Percentiles rank a stretch among this genome's conserved stretches.
These are phyloP conservation scores for Neotragus moschatus DNA, from an alignment of 2,113 vertebrate genomes.

Conservation along the genomic window DNA sequence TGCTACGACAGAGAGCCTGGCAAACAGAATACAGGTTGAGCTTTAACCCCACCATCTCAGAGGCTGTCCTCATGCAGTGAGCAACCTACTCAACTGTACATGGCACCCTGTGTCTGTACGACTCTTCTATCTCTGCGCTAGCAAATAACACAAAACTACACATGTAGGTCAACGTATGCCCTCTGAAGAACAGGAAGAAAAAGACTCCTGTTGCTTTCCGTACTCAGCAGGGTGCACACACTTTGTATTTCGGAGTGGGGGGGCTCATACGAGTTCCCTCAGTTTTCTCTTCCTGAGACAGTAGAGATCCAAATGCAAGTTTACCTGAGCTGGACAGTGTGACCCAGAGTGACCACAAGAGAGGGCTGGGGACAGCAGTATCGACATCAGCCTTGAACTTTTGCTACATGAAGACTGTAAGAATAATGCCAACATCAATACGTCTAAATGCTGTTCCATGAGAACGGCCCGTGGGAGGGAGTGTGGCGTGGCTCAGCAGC, in stretches of 20 bases:
- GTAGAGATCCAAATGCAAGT: neutral
- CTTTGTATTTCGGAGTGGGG: neutral
- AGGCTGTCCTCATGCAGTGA: neutral
- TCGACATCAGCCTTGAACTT: accelerated
- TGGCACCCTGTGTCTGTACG: too few relatives aligned
- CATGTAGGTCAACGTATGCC: accelerated
- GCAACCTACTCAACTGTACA: neutral
- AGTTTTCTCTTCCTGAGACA: neutral
- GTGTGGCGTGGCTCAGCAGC: accelerated
- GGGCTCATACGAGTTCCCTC: neutral
- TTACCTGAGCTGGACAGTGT: neutral
- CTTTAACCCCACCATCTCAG: neutral
- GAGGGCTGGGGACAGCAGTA: neutral
- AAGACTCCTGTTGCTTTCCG: neutral
- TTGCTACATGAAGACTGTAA: too few relatives aligned
- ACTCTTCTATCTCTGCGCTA: too few relatives aligned
- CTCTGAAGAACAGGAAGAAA: neutral
- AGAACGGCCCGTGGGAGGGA: accelerated
- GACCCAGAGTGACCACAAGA: neutral
- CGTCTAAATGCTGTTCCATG: accelerated
- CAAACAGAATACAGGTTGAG: neutral
- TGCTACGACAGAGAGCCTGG: neutral
- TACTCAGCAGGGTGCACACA: too few relatives aligned
- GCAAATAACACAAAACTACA: too few relatives aligned
- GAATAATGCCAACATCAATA: neutral